Percentiles rank a stretch among this genome's conserved stretches.
Evolutionary conservation across 2,113 vertebrate species (phyloP).

Genomic region (Okapia johnstoni): DNA sequence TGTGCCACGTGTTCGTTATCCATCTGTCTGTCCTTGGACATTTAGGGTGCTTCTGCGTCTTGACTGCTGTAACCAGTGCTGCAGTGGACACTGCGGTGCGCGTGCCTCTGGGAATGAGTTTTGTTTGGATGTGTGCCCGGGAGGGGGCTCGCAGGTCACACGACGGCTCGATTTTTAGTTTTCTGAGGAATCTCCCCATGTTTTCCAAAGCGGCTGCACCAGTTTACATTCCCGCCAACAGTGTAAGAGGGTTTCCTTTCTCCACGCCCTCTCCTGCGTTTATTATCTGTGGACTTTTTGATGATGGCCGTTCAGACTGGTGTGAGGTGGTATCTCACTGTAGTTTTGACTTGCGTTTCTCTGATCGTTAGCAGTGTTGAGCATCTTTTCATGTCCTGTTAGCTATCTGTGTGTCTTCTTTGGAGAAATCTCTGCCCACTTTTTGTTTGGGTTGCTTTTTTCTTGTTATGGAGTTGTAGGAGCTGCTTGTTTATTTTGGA

Average conservation of each 20-base stretch:
- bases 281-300: neutral
- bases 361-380: neutral
- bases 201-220: neutral
- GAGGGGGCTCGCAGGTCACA: neutral
- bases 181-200: neutral
- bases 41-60: neutral
- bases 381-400: neutral
- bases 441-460: neutral
- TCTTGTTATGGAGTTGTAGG: neutral
- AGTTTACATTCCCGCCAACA: neutral
- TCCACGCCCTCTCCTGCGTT: neutral
- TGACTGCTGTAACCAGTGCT: neutral
- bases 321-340: neutral
- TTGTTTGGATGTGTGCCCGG: neutral
- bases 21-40: fast-evolving
- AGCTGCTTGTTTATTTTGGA: neutral
- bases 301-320: neutral
- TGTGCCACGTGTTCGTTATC: fast-evolving
- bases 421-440: neutral
- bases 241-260: neutral
- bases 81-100: neutral
- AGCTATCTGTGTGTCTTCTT: neutral
- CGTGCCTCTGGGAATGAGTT: neutral
- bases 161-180: too few relatives aligned
- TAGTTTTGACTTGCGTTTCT: neutral